Evolutionary conservation across 2,888 invertebrate species (phyloP), one percentile per base, ranked within the genome.

Genomic region (Zonitis immaculata): DNA sequence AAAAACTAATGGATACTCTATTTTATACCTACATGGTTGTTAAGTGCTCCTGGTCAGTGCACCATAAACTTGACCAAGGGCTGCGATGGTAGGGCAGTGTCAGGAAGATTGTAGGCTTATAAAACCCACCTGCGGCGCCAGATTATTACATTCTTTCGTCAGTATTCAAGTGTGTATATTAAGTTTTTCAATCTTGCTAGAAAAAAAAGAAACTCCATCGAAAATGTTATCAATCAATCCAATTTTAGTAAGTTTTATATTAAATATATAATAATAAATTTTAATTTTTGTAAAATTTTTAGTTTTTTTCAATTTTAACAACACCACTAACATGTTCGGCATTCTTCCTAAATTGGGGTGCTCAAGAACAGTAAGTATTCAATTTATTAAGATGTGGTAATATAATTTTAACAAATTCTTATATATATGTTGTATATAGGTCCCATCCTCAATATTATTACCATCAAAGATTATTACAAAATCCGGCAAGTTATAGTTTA

Each of bases 61-160:
- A 42, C 30, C 18, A 45, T 39, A 39, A 39, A 39, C 18, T 30
- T 45, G 45, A 46, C 35, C 46, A 45, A 52, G 52, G 56, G 56
- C 52, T 50, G 20, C n/a, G 47, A 51, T 44, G 56, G 56, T 52
- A 63, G 65, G 64, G 64, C 60, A 64, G 61, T 62, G 60, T 61
- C 52, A 57, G 62, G 58, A 58, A 57, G 47, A 58, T 58, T 51
- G 53, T 52, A 63, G 39, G 62, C 56, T 65, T 66, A 65, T 61
- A 66, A 65, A 61, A 60, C 54, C 59, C 60, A 57, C 59, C 59
- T 49, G 42, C 58, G 63, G 64, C 62, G 63, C 62, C 61, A 60
- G 57, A 49, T 55, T 58, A 58, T 45, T 61, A 59, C 63, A 64
- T 63, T 65, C 64, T 56, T 63, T 59, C 58, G 49, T 44, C 44